These are phyloP conservation scores for Limnephilus marmoratus DNA, from an alignment of 2,888 invertebrate species.

Conservation along the genomic window DNA sequence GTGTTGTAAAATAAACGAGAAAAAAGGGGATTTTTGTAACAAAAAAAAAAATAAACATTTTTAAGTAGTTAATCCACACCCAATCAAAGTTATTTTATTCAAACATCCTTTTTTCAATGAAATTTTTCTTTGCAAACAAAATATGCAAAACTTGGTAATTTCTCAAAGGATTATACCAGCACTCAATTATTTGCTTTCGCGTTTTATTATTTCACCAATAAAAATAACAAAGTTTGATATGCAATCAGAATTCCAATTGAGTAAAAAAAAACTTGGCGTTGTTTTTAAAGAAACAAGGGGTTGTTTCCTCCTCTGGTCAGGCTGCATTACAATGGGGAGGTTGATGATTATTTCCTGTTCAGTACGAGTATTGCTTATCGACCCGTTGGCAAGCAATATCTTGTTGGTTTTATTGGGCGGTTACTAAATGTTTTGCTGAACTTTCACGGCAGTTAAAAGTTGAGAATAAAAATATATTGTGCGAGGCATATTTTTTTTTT, in stretches of 20 bases:
- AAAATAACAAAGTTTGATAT: conserved; percentile 2
- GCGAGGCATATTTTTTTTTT: too few relatives aligned
- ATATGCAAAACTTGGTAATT: neutral
- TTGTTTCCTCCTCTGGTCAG: conserved; percentile 1
- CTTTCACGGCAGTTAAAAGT: neutral
- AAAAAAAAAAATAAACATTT: neutral
- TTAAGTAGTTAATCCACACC: neutral
- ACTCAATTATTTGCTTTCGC: neutral
- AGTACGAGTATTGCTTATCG: neutral
- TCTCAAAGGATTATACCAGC: neutral
- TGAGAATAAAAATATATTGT: neutral
- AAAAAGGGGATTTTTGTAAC: neutral
- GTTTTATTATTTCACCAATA: neutral
- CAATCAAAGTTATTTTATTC: neutral
- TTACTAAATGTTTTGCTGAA: neutral
- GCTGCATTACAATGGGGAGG: conserved; percentile 19
- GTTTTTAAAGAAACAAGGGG: neutral
- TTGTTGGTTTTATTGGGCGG: neutral
- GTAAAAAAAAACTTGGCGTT: conserved; percentile 2
- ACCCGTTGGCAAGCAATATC: neutral
- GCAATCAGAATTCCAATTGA: neutral
- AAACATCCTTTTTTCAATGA: neutral
- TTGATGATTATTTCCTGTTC: neutral
- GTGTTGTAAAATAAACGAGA: neutral
- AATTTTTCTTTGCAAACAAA: neutral